Conservation (phyloP, 2,888 invertebrate genomes). For the Nasonia oneida region DNA sequence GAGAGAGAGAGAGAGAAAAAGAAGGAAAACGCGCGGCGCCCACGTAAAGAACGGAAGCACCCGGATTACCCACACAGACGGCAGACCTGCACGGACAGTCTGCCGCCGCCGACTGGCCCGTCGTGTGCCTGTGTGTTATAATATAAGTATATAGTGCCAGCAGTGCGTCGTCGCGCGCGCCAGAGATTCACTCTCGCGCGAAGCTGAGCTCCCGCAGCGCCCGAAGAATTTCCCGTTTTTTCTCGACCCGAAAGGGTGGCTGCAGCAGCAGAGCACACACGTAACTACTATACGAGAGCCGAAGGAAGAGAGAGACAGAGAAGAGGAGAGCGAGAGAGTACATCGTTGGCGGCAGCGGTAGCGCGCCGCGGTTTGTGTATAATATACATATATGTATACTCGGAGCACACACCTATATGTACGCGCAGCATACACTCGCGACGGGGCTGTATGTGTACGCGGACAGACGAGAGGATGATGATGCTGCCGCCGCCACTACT, state of each 20-base stretch:
- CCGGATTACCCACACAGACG: constrained; percentile 60
- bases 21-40: constrained; percentile 58
- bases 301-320: constrained; percentile 5
- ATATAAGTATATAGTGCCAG: background rate
- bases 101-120: background rate
- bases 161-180: constrained; percentile 21
- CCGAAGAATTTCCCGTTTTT: constrained; percentile 42
- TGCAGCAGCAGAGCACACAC: background rate
- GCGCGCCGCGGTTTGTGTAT: constrained; percentile 26
- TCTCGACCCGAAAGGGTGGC: constrained; percentile 33
- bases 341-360: constrained; percentile 12
- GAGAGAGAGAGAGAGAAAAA: constrained; percentile 35
- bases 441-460: background rate
- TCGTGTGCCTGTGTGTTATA: background rate
- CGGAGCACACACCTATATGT: constrained; percentile 20
- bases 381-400: constrained; percentile 23
- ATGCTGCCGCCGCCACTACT: constrained; percentile 51
- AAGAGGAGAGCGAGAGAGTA: background rate
- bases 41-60: constrained; percentile 64
- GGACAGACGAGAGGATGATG: constrained; percentile 50
- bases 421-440: constrained; percentile 8
- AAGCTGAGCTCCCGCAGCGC: constrained; percentile 4
- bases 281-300: background rate
- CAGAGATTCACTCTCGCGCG: background rate
- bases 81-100: constrained; percentile 8